Evolutionary conservation across 1,140 invertebrate genomes (phyloP), one percentile per base, ranked within the genome.

Genomic region (Heterodera carotae): DNA sequence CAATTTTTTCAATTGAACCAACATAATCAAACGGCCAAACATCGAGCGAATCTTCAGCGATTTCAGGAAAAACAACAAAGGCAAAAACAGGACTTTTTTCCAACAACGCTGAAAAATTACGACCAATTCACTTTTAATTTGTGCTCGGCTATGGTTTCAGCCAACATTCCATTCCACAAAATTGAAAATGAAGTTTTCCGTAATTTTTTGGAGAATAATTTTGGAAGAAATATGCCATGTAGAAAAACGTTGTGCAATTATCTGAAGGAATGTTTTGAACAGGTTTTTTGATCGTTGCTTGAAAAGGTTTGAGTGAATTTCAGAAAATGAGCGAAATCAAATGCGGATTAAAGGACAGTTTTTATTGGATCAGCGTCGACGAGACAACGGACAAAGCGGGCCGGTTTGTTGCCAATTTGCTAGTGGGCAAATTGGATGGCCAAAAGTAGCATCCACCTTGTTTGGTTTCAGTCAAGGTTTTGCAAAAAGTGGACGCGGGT

Each of bases 1-100:
- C 31, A 67, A 67, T 67, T 67, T 36, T 67, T 67, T 67, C 64
- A 67, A n/a, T n/a, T 67, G n/a, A 67, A 67, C 22, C 64, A 67
- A 67, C 64, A 67, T 5, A 67, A 67, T 67, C 34, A 31, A 4
- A 66, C 64, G 2, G 64, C 15, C 15, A 67, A 67, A 22, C 64
- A 67, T 10, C 2, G 15, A n/a, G 64, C 64, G 3, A 67, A 67
- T 67, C 12, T 67, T 67, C 31, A 67, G 34, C 64, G 64, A 8
- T 1, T 15, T 31, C 15, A 6, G 25, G n/a, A 25, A 29, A 69
- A 69, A 31, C 67, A 69, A 29, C 5, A 39, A 4, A 3, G 5
- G 27, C 34, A 29, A 7, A 69, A 29, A 10, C 67, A 69, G 31
- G 25, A 69, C 8, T 69, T 69, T 31, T 8, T 69, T 25, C 1